Evolutionary conservation across 1,140 invertebrate genomes (phyloP), one percentile per base, ranked within the genome.

Genomic region (Antheraea mylitta): DNA sequence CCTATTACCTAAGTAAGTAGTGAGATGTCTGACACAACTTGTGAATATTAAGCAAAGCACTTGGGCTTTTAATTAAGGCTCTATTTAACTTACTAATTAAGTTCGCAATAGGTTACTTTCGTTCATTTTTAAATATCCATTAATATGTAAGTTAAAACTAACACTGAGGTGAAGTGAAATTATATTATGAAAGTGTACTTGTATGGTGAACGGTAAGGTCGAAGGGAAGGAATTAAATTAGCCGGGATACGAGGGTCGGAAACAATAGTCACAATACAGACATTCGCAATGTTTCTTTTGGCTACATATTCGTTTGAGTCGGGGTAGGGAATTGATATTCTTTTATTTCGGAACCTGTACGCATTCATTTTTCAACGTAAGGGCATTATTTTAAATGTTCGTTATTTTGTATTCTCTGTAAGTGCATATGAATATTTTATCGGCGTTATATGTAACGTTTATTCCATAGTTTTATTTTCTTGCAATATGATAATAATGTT

Each of bases 201-300:
- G 63, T 42, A 42, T 38, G 7, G 53, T 65, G 61, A n/a, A 38
- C 67, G 66, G 67, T 69, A 67, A 74, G 70, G 68, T 77, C 73
- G 67, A 65, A 53, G 72, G 64, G 70, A 74, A 77, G 66, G 67
- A 74, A 77, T 74, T 77, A 72, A 77, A 77, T 77, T 74, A 74
- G 68, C 62, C 45, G 48, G 59, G 42, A 68, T 59, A 67, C 63
- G 60, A 72, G 72, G 68, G 68, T 64, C 37, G 38, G 66, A 66
- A 70, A 68, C 66, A 74, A 67, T 66, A 69, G 64, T 45, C 67
- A 60, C 68, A 67, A 70, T 73, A 70, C 65, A 61, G 53, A 70
- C 58, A 62, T 70, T 70, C 67, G 62, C 69, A 63, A 74, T 71
- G 66, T 70, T 75, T 72, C 73, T 70, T 72, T 75, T 75, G 67